Evolutionary conservation across 30 jellyfish, hydroid and myxozoan species (phyloP), one percentile per base, ranked within the genome.

Genomic region (Hydractinia symbiolongicarpus): DNA sequence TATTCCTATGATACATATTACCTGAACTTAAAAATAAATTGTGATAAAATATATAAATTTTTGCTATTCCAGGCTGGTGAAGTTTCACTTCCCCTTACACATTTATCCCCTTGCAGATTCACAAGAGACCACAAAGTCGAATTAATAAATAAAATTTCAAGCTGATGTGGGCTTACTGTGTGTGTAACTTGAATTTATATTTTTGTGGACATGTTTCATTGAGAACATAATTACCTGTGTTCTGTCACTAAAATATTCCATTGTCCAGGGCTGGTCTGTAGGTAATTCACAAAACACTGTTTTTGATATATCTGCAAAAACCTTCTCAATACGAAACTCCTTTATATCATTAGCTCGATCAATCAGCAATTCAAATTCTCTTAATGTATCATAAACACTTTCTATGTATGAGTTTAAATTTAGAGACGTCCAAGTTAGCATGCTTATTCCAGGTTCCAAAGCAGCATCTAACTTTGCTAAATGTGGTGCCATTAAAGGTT

Each of bases 361-460:
- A 16, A 89, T 81, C 73, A 89, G 67, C 52, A 89, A 84, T 55
- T 89, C 96, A 11, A 89, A 86, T 86, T 89, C 96, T 14, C 79
- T 54, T 56, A 89, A 64, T 14, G 96, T 91, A 16, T 89, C 95
- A n/a, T 72, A 64, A 50, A 89, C 91, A 9, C 91, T 81, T 66
- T 84, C 88, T n/a, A 89, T 50, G 75, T 83, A 89, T 11, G 96
- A 68, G 13, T 86, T 60, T 19, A 89, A 60, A 70, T 89, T 89
- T 86, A 89, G 72, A 54, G 96, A 89, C 5, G 95, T 89, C 96
- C 96, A 89, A 0, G 96, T 89, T 5, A 89, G 82, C 96, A 89
- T 89, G 44, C 95, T 83, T 60, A 89, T 44, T 8, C 96, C 96
- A n/a, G 96, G 96, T 55, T 89, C 96, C 60, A 89, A 61, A 7